A percentile compares a stretch with the other conserved stretches of the same genome.
These are phyloP conservation scores for Hycleus cichorii DNA, from an alignment of 1,140 invertebrate genomes.

Conservation along the genomic window DNA sequence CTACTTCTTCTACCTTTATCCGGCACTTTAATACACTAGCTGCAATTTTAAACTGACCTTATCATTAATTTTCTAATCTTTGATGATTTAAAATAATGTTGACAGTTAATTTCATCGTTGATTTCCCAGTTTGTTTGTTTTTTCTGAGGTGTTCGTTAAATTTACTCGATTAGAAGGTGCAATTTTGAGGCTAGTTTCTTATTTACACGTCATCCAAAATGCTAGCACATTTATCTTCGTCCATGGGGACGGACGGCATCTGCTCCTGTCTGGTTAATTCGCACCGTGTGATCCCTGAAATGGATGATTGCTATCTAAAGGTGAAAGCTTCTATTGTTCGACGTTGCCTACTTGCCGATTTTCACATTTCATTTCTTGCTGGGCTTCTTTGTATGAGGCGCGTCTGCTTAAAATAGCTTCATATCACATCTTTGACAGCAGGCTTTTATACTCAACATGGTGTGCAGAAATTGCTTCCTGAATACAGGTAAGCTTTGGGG, in stretches of 20 bases:
- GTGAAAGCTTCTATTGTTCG: conserved; percentile 15
- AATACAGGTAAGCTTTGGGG: neutral
- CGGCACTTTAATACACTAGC: conserved; percentile 1
- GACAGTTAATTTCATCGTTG: too few species aligned
- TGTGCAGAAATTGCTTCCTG: conserved; percentile 6
- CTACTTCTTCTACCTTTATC: neutral
- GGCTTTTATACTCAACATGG: conserved; percentile 10
- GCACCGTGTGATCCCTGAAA: conserved; percentile 15
- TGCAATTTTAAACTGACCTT: conserved; percentile 7
- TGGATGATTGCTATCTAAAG: conserved; percentile 17
- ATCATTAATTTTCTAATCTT: conserved; percentile 7
- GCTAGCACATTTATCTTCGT: conserved; percentile 11
- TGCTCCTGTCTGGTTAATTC: conserved; percentile 17
- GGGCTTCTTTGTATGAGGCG: conserved; percentile 2
- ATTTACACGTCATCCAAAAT: conserved; percentile 12
- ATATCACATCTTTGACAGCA: conserved; percentile 14
- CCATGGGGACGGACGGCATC: conserved; percentile 8
- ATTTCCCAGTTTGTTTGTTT: too few species aligned
- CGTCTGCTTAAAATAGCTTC: conserved; percentile 14
- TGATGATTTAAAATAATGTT: too few species aligned
- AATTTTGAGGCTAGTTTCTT: conserved; percentile 4
- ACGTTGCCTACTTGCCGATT: conserved; percentile 16
- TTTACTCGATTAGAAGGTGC: too few species aligned
- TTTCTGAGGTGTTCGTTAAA: too few species aligned
- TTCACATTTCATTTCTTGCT: conserved; percentile 11